Conservation (phyloP, 1,140 invertebrate species). For the Batillaria attramentaria region DNA sequence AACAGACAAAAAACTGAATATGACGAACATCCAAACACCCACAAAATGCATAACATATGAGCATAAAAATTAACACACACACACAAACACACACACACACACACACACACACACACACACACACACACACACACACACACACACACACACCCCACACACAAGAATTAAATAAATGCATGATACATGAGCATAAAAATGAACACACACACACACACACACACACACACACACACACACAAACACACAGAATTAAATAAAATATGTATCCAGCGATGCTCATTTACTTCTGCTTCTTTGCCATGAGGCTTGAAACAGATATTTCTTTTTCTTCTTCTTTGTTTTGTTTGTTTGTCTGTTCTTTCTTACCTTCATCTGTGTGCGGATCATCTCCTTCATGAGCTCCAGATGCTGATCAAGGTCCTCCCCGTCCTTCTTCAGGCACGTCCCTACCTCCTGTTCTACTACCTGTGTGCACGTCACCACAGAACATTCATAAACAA, state of each 20-base stretch:
- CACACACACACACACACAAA: too few relatives aligned
- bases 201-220: too few relatives aligned
- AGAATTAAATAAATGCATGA: background rate
- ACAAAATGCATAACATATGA: background rate
- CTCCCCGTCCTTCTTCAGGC: constrained; percentile 48
- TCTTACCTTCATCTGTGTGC: constrained; percentile 50
- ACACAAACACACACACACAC: too few relatives aligned
- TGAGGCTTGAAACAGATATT: too few relatives aligned
- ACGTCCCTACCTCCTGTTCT: constrained; percentile 47
- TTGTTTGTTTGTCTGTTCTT: too few relatives aligned
- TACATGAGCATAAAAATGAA: background rate
- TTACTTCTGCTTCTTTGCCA: too few relatives aligned
- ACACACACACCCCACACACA: too few relatives aligned
- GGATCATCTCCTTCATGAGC: constrained; percentile 48
- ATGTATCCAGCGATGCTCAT: background rate
- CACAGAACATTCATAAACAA: background rate
- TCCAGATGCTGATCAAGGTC: constrained; percentile 45
- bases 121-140: too few relatives aligned
- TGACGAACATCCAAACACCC: background rate
- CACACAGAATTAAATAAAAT: background rate
- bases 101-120: too few relatives aligned
- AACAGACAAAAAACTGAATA: background rate
- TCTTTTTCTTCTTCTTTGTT: too few relatives aligned
- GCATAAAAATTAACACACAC: background rate
- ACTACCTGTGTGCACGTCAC: too few relatives aligned